Conservation (phyloP, 2,113 vertebrate species). For the Ranitomeya variabilis region DNA sequence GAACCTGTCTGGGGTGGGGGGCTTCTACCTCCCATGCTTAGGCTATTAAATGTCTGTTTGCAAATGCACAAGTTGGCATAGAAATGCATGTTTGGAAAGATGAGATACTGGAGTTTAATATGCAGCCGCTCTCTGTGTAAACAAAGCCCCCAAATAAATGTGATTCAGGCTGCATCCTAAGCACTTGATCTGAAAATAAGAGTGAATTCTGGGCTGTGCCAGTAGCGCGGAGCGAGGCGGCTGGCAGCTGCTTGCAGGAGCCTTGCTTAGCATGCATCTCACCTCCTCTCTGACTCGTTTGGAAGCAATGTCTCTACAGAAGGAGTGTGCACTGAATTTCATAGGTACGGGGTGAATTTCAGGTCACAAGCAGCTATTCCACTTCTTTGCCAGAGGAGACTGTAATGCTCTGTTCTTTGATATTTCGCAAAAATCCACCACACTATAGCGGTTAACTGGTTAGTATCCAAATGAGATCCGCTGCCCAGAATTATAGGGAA, state of each 20-base stretch:
- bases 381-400: conserved; percentile 57
- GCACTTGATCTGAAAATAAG: conserved; percentile 55
- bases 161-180: conserved; percentile 54
- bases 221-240: conserved; percentile 42
- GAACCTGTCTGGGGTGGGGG: conserved; percentile 9
- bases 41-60: conserved; percentile 55
- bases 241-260: conserved; percentile 50
- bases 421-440: conserved; percentile 45
- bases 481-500: neutral
- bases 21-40: conserved; percentile 20
- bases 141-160: conserved; percentile 55
- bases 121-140: conserved; percentile 50
- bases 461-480: neutral
- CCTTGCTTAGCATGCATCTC: conserved; percentile 57
- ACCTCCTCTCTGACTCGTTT: conserved; percentile 57
- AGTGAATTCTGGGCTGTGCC: conserved; percentile 56
- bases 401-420: conserved; percentile 56
- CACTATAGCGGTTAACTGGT: conserved; percentile 25
- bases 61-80: conserved; percentile 50
- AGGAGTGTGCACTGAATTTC: conserved; percentile 58
- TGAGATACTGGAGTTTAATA: conserved; percentile 54
- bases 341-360: conserved; percentile 57
- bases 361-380: conserved; percentile 57
- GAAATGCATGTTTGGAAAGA: conserved; percentile 51
- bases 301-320: conserved; percentile 57